Evolutionary conservation across 2,888 invertebrate species (phyloP).

Genomic region (Drosophila niveifrons): DNA sequence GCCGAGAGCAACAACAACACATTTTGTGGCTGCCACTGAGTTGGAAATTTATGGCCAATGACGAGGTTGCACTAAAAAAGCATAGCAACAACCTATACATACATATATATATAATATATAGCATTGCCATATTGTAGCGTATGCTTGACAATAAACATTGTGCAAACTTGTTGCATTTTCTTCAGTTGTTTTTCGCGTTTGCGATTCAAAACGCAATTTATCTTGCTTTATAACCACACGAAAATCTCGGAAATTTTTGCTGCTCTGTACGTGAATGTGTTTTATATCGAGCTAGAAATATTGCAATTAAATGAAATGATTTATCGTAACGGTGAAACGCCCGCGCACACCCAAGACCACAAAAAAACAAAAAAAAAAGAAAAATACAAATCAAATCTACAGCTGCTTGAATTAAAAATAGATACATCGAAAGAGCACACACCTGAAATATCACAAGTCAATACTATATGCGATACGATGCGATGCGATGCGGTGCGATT

Average conservation of each 20-base stretch:
- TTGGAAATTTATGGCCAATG: conserved; percentile 61
- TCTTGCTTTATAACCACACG: conserved; percentile 55
- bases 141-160: conserved; percentile 60
- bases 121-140: conserved; percentile 3
- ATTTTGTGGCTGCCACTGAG: conserved; percentile 8
- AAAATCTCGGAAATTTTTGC: conserved; percentile 59
- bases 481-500: background rate
- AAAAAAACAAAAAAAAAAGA: no score
- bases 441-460: conserved; percentile 61
- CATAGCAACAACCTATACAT: background rate
- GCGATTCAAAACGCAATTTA: conserved; percentile 63
- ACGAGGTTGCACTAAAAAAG: conserved; percentile 40
- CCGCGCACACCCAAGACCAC: conserved; percentile 38
- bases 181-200: conserved; percentile 30
- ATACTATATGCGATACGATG: background rate
- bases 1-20: conserved; percentile 10
- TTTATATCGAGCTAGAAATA: conserved; percentile 56
- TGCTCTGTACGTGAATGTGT: conserved; percentile 2
- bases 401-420: conserved; percentile 47
- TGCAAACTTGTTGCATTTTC: conserved; percentile 72
- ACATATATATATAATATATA: conserved; percentile 12
- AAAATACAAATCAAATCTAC: conserved; percentile 40
- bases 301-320: conserved; percentile 75
- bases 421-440: conserved; percentile 32
- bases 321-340: conserved; percentile 61